Evolutionary conservation across 2,797 vertebrate genomes (phyloP).

Genomic region (Sebastes nivosus): DNA sequence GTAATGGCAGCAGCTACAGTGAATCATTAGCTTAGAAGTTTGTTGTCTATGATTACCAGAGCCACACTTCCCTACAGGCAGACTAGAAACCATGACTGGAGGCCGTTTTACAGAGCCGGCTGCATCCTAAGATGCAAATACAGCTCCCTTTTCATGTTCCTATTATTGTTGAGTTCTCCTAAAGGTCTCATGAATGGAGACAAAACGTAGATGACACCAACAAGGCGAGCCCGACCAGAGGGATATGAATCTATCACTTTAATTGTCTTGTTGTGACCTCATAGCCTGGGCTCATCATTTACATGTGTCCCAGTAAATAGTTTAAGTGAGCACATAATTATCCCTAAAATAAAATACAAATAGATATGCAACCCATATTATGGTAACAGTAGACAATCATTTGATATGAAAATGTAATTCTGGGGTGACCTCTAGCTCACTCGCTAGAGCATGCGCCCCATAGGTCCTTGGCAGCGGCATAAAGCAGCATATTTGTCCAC

Average conservation of each 20-base stretch:
- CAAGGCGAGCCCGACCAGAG: background rate
- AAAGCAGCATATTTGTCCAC: no score
- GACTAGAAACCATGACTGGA: slow-evolving; percentile 7
- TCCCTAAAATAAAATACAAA: background rate
- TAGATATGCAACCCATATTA: no score
- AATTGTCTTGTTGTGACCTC: background rate
- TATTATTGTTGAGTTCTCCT: background rate
- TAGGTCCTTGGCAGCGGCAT: no score
- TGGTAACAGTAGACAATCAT: no score
- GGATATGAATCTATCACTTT: background rate
- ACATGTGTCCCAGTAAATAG: background rate
- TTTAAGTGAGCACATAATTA: background rate
- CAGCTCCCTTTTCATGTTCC: background rate
- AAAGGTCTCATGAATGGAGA: background rate
- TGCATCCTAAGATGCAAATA: background rate
- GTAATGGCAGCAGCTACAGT: slow-evolving; percentile 48
- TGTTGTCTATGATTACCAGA: slow-evolving; percentile 33
- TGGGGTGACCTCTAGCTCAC: no score
- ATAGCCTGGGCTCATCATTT: background rate
- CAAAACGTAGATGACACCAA: background rate
- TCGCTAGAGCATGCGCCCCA: no score
- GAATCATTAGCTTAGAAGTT: slow-evolving; percentile 54
- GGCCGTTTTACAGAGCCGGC: background rate
- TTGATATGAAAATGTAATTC: no score
- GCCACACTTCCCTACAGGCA: background rate